Base-by-base conservation (phyloP, 2,888 invertebrate species). In the Pimpla rufipes region DNA sequence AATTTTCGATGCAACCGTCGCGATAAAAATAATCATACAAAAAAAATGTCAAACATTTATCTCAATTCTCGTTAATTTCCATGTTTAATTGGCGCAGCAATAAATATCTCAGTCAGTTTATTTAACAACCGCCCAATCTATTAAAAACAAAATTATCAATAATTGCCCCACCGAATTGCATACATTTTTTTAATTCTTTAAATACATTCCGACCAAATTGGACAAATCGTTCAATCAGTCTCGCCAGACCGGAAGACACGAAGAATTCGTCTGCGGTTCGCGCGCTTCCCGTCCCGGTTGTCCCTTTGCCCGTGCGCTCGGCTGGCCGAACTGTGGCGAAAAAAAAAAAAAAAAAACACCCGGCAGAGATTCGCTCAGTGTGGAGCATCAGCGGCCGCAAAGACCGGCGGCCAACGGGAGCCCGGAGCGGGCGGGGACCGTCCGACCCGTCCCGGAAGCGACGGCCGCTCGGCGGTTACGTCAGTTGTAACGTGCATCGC, bases 401-500 rank as follows among this genome's bases (percentile, higher is more conserved):
- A 35, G n/a, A 35, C 67, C 57, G 40, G 16, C 50, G 40, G 74
- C 13, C 66, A 74, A n/a, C n/a, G n/a, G n/a, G n/a, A n/a, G n/a
- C n/a, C 40, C 42, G 57, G 29, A 35, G 29, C 16, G 52, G 35
- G n/a, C 57, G 35, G 42, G n/a, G 73, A 67, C 74, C 70, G 57
- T 81, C 29, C 50, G 52, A 67, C 21, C 74, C 59, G 76, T 78
- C 81, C 79, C 81, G 84, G 84, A 84, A 85, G 84, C 64, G 79
- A 42, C 62, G 68, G 5, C 37, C 50, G 29, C 29, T 29, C 68
- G 73, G 10, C 42, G 62, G 47, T 79, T 77, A 70, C 80, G 77
- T 83, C 76, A 79, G 77, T 76, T 5, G 29, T 52, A 71, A 55
- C 70, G 57, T 13, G 81, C 62, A 42, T 71, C 50, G 18, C 42